These are phyloP conservation scores for Mesaphorura yosii DNA, from an alignment of 1,140 invertebrate genomes.

Conservation along the genomic window DNA sequence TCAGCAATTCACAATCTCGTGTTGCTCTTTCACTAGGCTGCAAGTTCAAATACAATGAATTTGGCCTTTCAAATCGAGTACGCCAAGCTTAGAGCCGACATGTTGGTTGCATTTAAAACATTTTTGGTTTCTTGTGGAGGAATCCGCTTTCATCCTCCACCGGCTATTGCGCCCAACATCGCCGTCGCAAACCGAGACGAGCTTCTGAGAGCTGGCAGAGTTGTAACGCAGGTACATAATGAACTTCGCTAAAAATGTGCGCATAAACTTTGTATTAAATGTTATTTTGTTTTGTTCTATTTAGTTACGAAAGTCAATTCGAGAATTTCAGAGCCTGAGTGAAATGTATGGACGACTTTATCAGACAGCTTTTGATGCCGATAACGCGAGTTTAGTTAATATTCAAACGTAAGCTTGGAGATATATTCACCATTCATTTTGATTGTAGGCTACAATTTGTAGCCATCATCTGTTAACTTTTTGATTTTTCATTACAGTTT, in stretches of 20 bases:
- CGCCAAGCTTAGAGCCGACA: slow-evolving; percentile 57
- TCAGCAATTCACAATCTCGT: slow-evolving; percentile 1
- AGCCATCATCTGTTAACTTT: slow-evolving; percentile 5
- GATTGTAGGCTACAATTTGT: not conserved
- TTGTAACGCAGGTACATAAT: slow-evolving; percentile 53
- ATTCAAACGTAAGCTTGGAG: slow-evolving; percentile 53
- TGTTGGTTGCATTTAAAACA: slow-evolving; percentile 61
- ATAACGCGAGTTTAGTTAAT: slow-evolving; percentile 68
- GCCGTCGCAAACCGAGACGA: slow-evolving; percentile 67
- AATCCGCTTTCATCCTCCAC: slow-evolving; percentile 77
- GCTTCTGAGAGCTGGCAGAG: slow-evolving; percentile 65
- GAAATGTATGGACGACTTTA: slow-evolving; percentile 71
- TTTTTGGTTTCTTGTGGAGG: slow-evolving; percentile 66
- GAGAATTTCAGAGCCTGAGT: slow-evolving; percentile 59
- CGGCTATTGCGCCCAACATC: slow-evolving; percentile 73
- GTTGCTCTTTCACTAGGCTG: slow-evolving; percentile 43
- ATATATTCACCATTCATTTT: slow-evolving; percentile 2
- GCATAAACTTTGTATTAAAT: not conserved
- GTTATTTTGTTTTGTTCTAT: slow-evolving; percentile 10
- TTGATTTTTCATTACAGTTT: slow-evolving; percentile 40
- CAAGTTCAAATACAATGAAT: slow-evolving; percentile 51
- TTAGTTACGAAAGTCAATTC: slow-evolving; percentile 60
- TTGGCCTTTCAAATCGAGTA: slow-evolving; percentile 69
- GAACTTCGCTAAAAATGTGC: slow-evolving; percentile 10
- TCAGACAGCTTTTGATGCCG: slow-evolving; percentile 85